Percentiles rank a stretch among this genome's conserved stretches.
These are phyloP conservation scores for Hormiphora californensis DNA, from an alignment of 37 sponge, comb jelly and placozoan species.

Conservation along the genomic window DNA sequence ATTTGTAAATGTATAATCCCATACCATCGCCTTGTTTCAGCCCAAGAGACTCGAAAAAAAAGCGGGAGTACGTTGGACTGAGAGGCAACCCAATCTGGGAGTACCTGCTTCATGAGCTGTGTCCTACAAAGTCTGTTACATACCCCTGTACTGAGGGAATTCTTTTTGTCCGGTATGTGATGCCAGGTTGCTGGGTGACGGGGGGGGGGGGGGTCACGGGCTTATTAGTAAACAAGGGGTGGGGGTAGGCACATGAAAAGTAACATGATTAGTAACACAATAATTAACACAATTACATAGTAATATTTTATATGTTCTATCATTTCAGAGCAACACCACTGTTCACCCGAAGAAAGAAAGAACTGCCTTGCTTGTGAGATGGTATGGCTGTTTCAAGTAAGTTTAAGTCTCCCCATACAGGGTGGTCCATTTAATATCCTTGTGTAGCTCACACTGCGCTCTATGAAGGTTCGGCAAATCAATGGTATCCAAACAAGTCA, in stretches of 20 bases:
- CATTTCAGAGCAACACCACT: conserved; percentile 60
- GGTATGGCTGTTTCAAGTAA: conserved; percentile 84
- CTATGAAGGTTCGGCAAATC: no score
- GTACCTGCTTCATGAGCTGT: conserved; percentile 98
- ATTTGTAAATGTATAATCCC: no score
- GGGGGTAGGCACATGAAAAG: not conserved
- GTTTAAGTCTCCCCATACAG: no score
- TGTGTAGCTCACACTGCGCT: no score
- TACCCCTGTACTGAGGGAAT: conserved; percentile 90
- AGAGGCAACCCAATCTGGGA: conserved; percentile 92
- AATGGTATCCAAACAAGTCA: no score
- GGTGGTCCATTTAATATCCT: no score
- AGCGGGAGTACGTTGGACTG: no score
- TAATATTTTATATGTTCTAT: not conserved
- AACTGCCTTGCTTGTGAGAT: conserved; percentile 86
- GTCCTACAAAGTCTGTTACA: conserved; percentile 89
- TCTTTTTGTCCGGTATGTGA: conserved; percentile 76
- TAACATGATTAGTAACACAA: not conserved
- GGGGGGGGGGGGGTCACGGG: no score
- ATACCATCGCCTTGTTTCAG: no score
- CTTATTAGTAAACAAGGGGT: no score
- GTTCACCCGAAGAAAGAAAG: conserved; percentile 34
- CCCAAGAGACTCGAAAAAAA: no score
- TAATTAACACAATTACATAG: not conserved
- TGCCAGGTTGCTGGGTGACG: no score